These are phyloP conservation scores for Drosophila nr. medialis DNA, from an alignment of 2,888 invertebrate genomes.

Conservation along the genomic window DNA sequence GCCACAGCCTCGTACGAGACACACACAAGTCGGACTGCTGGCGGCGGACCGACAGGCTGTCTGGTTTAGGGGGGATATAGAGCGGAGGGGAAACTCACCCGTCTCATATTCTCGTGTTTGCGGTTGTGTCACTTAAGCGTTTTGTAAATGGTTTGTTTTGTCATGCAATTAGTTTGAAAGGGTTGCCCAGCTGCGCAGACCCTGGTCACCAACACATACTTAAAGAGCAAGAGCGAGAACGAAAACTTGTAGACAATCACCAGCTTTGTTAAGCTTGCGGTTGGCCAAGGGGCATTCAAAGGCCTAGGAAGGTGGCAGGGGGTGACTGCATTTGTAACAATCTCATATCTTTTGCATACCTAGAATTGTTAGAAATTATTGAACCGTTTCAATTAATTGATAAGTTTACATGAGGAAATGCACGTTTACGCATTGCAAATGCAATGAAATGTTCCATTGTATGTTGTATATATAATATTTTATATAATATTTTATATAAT, in stretches of 20 bases:
- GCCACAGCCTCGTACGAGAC: conserved; percentile 35
- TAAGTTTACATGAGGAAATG: conserved; percentile 7
- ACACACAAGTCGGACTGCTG: conserved; percentile 5
- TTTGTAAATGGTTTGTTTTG: conserved; percentile 80
- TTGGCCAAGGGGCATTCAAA: background rate
- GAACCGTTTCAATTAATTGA: conserved; percentile 43
- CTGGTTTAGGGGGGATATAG: background rate
- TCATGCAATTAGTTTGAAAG: conserved; percentile 80
- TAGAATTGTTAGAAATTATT: conserved; percentile 33
- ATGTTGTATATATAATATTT: background rate
- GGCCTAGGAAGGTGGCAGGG: background rate
- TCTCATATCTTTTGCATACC: conserved; percentile 42
- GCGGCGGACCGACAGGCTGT: conserved; percentile 7
- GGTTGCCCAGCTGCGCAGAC: conserved; percentile 60
- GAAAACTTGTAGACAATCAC: conserved; percentile 55
- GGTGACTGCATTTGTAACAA: background rate
- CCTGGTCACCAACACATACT: background rate
- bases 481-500: no score
- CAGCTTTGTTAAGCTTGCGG: conserved; percentile 50
- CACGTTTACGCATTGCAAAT: background rate
- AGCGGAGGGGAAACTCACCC: background rate
- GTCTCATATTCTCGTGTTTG: conserved; percentile 76
- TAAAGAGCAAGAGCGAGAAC: background rate
- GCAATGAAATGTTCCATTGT: background rate
- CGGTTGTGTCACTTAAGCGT: conserved; percentile 77